A percentile compares a stretch with the other conserved stretches of the same genome.
These are phyloP conservation scores for Loris lydekkerianus DNA, from an alignment of 2,797 vertebrate genomes.

Conservation along the genomic window DNA sequence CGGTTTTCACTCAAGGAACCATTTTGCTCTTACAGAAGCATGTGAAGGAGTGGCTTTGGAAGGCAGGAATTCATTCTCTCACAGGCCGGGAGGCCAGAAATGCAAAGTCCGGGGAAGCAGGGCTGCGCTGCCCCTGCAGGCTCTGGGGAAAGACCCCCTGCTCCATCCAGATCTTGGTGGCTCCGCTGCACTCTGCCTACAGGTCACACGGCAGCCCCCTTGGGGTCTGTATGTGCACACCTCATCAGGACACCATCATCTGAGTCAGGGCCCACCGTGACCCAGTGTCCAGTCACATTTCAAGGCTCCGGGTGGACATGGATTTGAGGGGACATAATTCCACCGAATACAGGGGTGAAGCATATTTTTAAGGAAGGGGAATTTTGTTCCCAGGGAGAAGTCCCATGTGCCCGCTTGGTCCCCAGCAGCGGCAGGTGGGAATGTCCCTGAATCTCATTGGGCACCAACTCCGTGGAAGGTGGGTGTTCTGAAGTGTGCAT, in stretches of 20 bases:
- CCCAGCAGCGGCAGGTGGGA: neutral
- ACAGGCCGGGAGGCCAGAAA: neutral
- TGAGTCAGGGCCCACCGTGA: neutral
- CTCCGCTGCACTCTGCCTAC: neutral
- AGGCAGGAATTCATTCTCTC: neutral
- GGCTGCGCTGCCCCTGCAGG: neutral
- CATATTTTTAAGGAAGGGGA: neutral
- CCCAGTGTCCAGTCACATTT: neutral
- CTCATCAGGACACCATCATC: neutral
- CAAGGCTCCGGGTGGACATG: neutral
- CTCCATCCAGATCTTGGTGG: neutral
- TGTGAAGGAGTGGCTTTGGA: neutral
- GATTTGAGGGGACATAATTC: neutral
- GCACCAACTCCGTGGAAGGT: neutral
- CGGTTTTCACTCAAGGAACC: neutral
- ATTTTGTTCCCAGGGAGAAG: too few relatives aligned
- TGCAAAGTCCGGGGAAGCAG: neutral
- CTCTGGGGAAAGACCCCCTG: neutral
- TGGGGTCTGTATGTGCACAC: neutral
- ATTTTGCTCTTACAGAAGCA: neutral
- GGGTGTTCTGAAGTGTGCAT: neutral
- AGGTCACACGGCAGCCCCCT: neutral
- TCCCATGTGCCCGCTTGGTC: neutral
- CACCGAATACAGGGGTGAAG: neutral
- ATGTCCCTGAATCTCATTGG: neutral